phyloP scores from a whole-genome alignment of 2,797 vertebrate genomes.

The Hypotaenidia philippensis region DNA sequence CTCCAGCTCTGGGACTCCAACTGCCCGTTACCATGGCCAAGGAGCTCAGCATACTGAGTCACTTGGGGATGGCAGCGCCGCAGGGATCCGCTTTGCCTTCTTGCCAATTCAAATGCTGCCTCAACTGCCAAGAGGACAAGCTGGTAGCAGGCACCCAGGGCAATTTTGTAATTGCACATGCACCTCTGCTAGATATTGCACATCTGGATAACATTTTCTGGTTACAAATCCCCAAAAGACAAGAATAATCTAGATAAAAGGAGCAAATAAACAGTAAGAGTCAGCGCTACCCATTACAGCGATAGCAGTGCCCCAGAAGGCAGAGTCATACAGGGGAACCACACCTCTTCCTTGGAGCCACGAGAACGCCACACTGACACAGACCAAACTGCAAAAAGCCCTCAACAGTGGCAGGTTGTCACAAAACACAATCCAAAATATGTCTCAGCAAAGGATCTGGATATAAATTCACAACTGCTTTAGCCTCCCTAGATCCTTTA shows the following conservation, averaged over 20 bases:
- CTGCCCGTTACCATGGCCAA: background rate
- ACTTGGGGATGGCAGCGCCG: background rate
- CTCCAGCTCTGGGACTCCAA: background rate
- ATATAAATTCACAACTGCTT: background rate
- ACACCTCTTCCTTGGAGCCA: background rate
- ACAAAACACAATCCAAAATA: background rate
- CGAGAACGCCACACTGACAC: background rate
- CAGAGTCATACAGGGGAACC: background rate
- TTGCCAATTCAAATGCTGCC: background rate
- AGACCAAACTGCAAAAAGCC: background rate
- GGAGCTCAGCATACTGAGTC: background rate
- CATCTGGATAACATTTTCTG: background rate
- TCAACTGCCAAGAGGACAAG: background rate
- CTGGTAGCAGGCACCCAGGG: constrained; percentile 24
- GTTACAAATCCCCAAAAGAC: background rate
- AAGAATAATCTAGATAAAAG: background rate
- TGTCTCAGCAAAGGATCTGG: background rate
- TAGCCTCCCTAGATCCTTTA: background rate
- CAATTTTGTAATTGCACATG: background rate
- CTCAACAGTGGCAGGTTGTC: background rate
- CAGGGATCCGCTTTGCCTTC: constrained; percentile 1
- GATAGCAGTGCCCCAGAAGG: background rate
- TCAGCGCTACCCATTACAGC: background rate
- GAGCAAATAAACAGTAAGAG: background rate
- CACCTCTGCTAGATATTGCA: background rate